A percentile compares a stretch with the other conserved stretches of the same genome.
These are phyloP conservation scores for Phoxinus phoxinus DNA, from an alignment of 2,113 vertebrate genomes.

Conservation along the genomic window DNA sequence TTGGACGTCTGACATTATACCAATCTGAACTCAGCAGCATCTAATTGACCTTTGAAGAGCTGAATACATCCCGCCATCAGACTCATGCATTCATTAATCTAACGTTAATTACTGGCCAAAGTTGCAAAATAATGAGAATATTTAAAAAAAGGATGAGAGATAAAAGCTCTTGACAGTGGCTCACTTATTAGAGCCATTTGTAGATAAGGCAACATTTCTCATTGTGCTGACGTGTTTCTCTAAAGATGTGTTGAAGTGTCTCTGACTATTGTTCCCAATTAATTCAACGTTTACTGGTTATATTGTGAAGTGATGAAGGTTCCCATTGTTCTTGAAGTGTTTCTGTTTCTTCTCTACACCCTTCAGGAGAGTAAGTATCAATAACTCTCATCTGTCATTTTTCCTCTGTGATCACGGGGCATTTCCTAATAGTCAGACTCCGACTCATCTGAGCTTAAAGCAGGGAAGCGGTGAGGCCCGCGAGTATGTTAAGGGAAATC, in stretches of 20 bases:
- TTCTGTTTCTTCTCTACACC: background rate
- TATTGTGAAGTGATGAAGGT: background rate
- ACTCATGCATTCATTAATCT: slow-evolving; percentile 49
- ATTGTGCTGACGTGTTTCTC: background rate
- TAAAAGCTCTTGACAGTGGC: slow-evolving; percentile 22
- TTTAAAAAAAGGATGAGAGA: slow-evolving; percentile 5
- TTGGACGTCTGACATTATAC: slow-evolving; percentile 43
- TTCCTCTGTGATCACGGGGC: slow-evolving; percentile 7
- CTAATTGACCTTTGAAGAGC: slow-evolving; percentile 45
- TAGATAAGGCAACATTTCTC: slow-evolving; percentile 51
- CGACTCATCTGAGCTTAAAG: slow-evolving; percentile 17
- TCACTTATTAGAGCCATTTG: slow-evolving; percentile 57
- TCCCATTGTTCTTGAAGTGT: background rate
- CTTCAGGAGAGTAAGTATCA: slow-evolving; percentile 7
- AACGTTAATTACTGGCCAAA: slow-evolving; percentile 22
- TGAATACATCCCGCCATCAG: slow-evolving; percentile 22
- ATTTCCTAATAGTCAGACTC: slow-evolving; percentile 8
- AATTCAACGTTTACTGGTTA: background rate
- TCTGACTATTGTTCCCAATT: slow-evolving; percentile 6
- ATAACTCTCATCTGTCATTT: slow-evolving; percentile 12
- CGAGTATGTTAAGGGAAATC: slow-evolving; percentile 15
- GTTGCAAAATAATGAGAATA: slow-evolving; percentile 6
- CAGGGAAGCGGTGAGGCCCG: background rate
- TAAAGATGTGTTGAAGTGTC: slow-evolving; percentile 15
- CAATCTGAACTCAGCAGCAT: slow-evolving; percentile 31